These are phyloP conservation scores for Mus minutoides DNA, from an alignment of 2,797 vertebrate genomes.

Conservation along the genomic window DNA sequence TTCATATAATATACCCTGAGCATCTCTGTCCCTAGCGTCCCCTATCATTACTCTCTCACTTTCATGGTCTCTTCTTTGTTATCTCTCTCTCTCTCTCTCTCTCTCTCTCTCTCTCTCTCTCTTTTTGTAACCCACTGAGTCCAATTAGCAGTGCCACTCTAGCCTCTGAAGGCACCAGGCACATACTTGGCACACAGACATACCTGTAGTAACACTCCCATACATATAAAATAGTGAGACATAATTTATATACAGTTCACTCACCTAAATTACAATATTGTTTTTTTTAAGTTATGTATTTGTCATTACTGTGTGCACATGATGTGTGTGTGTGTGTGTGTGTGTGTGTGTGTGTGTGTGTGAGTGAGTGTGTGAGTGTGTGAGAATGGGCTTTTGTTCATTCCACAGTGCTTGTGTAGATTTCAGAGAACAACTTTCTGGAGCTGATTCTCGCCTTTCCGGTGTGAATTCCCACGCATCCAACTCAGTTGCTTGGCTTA, in stretches of 20 bases:
- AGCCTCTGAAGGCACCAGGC: neutral
- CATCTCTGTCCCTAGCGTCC: neutral
- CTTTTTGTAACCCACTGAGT: neutral
- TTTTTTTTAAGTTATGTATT: neutral
- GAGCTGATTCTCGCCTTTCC: neutral
- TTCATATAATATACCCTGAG: neutral
- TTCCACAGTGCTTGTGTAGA: neutral
- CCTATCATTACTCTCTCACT: neutral
- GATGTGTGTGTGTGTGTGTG: neutral
- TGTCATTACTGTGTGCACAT: neutral
- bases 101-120: no score
- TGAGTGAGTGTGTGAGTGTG: neutral
- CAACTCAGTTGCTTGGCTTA: neutral
- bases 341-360: no score
- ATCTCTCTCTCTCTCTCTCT: neutral
- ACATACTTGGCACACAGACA: neutral
- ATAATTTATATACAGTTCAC: neutral
- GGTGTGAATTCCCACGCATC: neutral
- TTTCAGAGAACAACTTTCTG: neutral
- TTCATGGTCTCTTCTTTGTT: neutral
- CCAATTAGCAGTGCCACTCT: neutral
- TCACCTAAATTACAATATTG: neutral
- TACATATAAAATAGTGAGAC: neutral
- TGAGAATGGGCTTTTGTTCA: neutral
- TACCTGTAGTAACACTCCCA: neutral